Evolutionary conservation across 37 sponge, comb jelly and placozoan species (phyloP), one percentile per base, ranked within the genome.

Genomic region (Chondrilla cf. caribensis): DNA sequence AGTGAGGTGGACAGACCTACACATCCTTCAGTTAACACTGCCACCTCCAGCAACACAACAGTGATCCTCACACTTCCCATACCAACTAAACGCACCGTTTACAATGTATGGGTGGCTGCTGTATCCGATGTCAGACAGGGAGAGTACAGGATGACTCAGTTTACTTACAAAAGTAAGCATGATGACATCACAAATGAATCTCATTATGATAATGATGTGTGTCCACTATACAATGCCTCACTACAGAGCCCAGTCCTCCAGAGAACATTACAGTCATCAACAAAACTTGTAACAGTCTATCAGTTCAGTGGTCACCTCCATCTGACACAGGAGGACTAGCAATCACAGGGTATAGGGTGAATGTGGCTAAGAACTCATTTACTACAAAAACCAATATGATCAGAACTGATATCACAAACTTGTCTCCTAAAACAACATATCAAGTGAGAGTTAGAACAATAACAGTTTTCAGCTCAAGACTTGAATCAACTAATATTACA

Each of bases 321-420:
- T 2, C 2, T 22, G 24, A 73, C 2, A 73, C 43, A 18, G 76
- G 76, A 73, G 76, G 76, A 36, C 76, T 73, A 38, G 42, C 76
- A 15, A 73, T 73, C 21, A 42, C 41, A 24, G 76, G 76, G 32
- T 68, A 68, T 29, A 68, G n/a, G n/a, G n/a, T n/a, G n/a, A n/a
- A n/a, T n/a, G n/a, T n/a, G n/a, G n/a, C n/a, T n/a, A n/a, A n/a
- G n/a, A n/a, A n/a, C n/a, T n/a, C n/a, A n/a, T n/a, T n/a, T n/a
- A n/a, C n/a, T n/a, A n/a, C n/a, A n/a, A n/a, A n/a, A n/a, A n/a
- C n/a, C n/a, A n/a, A n/a, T n/a, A n/a, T n/a, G n/a, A n/a, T n/a
- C n/a, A n/a, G n/a, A n/a, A n/a, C n/a, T n/a, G n/a, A n/a, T n/a
- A n/a, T n/a, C n/a, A n/a, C n/a, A n/a, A n/a, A n/a, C n/a, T n/a